Evolutionary conservation across 2,113 vertebrate genomes (phyloP).

Genomic region (Ophthalmolycus amberensis): DNA sequence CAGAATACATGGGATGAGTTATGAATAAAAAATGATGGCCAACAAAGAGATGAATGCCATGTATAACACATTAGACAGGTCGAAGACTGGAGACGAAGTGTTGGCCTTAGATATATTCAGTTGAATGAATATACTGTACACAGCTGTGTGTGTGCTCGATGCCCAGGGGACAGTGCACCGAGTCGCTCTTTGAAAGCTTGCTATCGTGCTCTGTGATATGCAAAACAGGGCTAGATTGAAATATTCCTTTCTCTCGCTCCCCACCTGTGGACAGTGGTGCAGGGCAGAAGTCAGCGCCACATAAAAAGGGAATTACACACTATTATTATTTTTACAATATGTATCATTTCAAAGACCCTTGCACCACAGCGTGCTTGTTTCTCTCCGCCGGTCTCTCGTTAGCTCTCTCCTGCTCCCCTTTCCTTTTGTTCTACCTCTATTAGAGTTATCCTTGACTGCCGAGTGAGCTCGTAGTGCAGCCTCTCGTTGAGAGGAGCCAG

Average conservation of each 20-base stretch:
- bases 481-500: slow-evolving; percentile 71
- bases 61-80: not conserved
- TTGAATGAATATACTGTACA: slow-evolving; percentile 9
- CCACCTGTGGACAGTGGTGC: slow-evolving; percentile 55
- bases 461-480: slow-evolving; percentile 54
- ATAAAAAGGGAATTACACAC: slow-evolving; percentile 50
- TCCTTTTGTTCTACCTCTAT: slow-evolving; percentile 79
- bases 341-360: slow-evolving; percentile 60
- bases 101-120: not conserved
- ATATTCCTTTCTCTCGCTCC: slow-evolving; percentile 14
- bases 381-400: slow-evolving; percentile 33
- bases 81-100: not conserved
- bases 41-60: not conserved
- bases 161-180: not conserved
- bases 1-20: not conserved
- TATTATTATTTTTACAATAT: slow-evolving; percentile 59
- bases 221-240: slow-evolving; percentile 14
- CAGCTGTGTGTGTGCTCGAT: not conserved
- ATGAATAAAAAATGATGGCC: not conserved
- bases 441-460: slow-evolving; percentile 77
- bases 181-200: slow-evolving; percentile 26
- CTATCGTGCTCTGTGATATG: slow-evolving; percentile 21
- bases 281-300: slow-evolving; percentile 39
- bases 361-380: slow-evolving; percentile 56
- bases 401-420: slow-evolving; percentile 21